Conservation (phyloP, 1,140 invertebrate species). For the Dendroctonus valens region DNA sequence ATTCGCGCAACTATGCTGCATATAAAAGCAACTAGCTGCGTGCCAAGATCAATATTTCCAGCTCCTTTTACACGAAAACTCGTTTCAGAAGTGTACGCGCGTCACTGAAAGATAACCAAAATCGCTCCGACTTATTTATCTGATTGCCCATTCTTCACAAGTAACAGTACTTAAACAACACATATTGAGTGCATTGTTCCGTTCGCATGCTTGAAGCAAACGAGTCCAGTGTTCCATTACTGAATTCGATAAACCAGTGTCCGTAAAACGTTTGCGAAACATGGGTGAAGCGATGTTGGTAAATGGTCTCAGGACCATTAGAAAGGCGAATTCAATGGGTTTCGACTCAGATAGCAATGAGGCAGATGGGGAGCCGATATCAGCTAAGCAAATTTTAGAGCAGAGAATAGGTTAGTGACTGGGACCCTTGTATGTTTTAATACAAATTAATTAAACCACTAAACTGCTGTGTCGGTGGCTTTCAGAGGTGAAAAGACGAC, state of each 20-base stretch:
- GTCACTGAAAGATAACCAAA: conserved; percentile 10
- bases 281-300: conserved; percentile 31
- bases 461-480: not conserved
- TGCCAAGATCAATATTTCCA: conserved; percentile 39
- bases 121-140: conserved; percentile 1
- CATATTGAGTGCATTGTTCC: not conserved
- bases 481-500: not conserved
- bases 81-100: conserved; percentile 9
- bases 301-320: conserved; percentile 19
- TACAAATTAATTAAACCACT: not conserved
- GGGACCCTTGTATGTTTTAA: not conserved
- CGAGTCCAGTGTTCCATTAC: not conserved
- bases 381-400: conserved; percentile 29
- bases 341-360: conserved; percentile 35
- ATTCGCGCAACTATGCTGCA: too few species aligned
- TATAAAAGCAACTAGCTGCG: not conserved
- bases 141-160: not conserved
- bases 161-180: not conserved
- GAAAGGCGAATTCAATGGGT: conserved; percentile 27
- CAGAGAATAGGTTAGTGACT: conserved; percentile 37
- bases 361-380: conserved; percentile 30
- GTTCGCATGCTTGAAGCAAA: conserved; percentile 1
- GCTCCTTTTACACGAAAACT: conserved; percentile 7
- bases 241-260: not conserved
- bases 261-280: conserved; percentile 2